These are phyloP conservation scores for Piaya cayana DNA, from an alignment of 2,113 vertebrate genomes.

Conservation along the genomic window DNA sequence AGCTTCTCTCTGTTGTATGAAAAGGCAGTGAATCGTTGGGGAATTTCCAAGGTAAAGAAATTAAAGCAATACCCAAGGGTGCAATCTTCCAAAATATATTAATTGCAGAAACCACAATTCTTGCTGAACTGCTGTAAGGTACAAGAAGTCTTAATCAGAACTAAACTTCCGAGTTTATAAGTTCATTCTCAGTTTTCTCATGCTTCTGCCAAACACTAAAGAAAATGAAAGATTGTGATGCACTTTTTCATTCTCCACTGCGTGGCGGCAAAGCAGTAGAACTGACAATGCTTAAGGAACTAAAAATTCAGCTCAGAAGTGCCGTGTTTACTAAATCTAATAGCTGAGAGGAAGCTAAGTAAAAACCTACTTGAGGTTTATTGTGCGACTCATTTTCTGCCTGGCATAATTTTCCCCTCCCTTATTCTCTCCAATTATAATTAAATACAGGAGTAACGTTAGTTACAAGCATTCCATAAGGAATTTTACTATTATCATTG, in stretches of 20 bases:
- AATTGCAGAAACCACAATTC: neutral
- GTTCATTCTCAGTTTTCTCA: neutral
- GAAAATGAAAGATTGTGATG: neutral
- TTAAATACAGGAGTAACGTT: neutral
- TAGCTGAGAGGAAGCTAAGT: neutral
- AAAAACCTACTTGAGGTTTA: neutral
- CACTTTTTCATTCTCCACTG: conserved; percentile 10
- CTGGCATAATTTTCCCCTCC: neutral
- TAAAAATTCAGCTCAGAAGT: neutral
- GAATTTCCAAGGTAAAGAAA: neutral
- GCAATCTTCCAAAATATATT: neutral
- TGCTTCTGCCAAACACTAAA: neutral
- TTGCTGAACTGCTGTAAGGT: neutral
- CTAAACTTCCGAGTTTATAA: neutral
- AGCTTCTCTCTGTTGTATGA: neutral
- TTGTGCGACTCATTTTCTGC: neutral
- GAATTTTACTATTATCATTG: neutral
- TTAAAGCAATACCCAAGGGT: neutral
- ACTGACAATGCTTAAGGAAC: neutral
- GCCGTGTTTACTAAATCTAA: neutral
- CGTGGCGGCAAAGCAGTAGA: conserved; percentile 60
- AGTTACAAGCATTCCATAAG: neutral
- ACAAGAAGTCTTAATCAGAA: neutral
- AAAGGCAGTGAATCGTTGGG: neutral
- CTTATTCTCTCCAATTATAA: neutral